A percentile compares a stretch with the other conserved stretches of the same genome.
Conservation (phyloP, 2,113 vertebrate species). For the Nibea coibor region DNA sequence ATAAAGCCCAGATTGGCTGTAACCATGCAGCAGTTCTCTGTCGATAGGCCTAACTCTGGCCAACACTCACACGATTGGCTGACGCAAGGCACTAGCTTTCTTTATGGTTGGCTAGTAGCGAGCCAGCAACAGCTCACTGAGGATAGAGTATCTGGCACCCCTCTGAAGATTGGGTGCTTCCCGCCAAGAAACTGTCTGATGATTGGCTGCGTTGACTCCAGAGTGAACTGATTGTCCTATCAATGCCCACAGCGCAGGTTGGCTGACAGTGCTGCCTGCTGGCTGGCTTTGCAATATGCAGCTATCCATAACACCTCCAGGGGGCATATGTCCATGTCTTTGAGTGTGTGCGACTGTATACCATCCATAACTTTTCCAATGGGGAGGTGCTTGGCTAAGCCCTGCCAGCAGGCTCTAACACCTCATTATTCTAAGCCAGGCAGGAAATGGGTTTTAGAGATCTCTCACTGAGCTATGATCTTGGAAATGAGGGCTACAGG, state of each 20-base stretch:
- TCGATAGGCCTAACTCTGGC: conserved; percentile 71
- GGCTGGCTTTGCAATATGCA: conserved; percentile 72
- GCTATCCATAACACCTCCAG: conserved; percentile 76
- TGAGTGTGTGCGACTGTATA: conserved; percentile 46
- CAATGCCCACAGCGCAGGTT: conserved; percentile 66
- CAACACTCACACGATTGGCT: conserved; percentile 71
- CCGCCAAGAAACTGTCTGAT: conserved; percentile 77
- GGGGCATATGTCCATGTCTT: conserved; percentile 68
- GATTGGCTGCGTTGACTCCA: conserved; percentile 72
- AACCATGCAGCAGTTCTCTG: conserved; percentile 66
- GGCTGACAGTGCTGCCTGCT: conserved; percentile 73
- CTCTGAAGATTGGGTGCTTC: conserved; percentile 69
- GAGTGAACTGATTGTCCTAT: conserved; percentile 79
- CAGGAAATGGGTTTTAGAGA: conserved; percentile 75
- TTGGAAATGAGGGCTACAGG: conserved; percentile 52
- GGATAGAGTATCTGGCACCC: conserved; percentile 74
- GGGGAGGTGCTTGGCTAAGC: conserved; percentile 65
- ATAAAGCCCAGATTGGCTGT: conserved; percentile 79
- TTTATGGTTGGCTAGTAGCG: conserved; percentile 69
- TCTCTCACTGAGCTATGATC: conserved; percentile 62
- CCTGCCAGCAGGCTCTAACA: conserved; percentile 74
- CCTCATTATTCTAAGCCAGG: conserved; percentile 76
- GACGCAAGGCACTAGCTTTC: conserved; percentile 59
- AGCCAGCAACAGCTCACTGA: conserved; percentile 69
- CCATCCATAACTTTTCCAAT: conserved; percentile 71